Evolutionary conservation across 2,113 vertebrate species (phyloP), one percentile per base, ranked within the genome.

Genomic region (Capreolus pygargus): DNA sequence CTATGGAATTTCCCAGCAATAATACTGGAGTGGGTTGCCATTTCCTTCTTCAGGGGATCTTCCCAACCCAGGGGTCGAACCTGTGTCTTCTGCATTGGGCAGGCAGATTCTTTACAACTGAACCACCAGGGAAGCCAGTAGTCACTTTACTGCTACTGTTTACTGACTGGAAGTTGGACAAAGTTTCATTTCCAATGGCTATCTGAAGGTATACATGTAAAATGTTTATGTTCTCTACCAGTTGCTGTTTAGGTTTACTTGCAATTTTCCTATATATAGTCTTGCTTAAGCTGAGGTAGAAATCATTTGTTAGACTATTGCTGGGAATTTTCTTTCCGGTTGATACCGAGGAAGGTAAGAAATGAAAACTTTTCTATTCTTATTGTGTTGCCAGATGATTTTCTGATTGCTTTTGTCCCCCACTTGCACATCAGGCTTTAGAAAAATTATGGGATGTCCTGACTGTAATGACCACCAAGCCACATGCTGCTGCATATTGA

Each of bases 401-500:
- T 33, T 57, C n/a, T 85, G 86, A 86, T 96, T 57, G 36, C 19
- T 54, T 84, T 52, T 82, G 39, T 97, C 39, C 16, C 11, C 25
- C 8, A 54, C 52, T 81, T 15, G 97, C 74, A 78, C 21, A 82
- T 95, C 91, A 96, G 86, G 95, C 74, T 82, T 92, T 89, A 94
- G 91, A 95, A 90, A 93, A 97, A 95, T 97, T 43, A 94, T 30
- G 93, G 91, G 23, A 78, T 89, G 21, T 52, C 27, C 67, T 39
- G 88, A 94, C 45, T 64, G 30, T 54, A 52, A 83, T 97, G 91
- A 89, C 97, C 95, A 93, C 4, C 39, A 74, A 91, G 93, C 91
- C 93, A 83, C 96, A 95, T 91, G 95, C 93, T 96, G 52, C 79
- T 97, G 47, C 94, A 79, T 76, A 86, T 45, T 96, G 86, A 94